phyloP scores from a whole-genome alignment of 2,888 invertebrate species.

The Parnassius orleans region DNA sequence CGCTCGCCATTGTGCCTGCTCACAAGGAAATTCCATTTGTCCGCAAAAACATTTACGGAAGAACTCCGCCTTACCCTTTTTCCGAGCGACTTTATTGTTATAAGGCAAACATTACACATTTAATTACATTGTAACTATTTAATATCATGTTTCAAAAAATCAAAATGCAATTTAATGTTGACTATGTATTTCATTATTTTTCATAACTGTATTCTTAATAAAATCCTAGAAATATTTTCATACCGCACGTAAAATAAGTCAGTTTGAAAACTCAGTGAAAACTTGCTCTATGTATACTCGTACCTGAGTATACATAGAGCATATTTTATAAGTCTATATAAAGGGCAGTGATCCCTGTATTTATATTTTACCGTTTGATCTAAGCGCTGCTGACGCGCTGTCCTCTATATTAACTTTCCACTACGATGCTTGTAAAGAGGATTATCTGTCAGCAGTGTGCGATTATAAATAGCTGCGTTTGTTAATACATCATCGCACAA shows the following conservation, averaged over 20 bases:
- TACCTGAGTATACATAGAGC: no score
- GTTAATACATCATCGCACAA: neutral
- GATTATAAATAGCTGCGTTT: conserved; percentile 8
- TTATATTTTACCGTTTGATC: conserved; percentile 4
- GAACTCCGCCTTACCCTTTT: conserved; percentile 36
- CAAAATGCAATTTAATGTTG: no score
- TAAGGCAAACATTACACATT: no score
- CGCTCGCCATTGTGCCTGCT: conserved; percentile 58
- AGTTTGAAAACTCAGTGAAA: no score
- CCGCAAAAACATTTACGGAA: conserved; percentile 59
- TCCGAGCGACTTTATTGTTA: conserved; percentile 5
- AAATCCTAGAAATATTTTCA: no score
- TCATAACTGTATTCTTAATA: no score
- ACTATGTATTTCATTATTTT: no score
- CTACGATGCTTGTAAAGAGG: neutral
- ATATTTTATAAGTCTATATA: neutral
- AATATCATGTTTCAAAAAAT: no score
- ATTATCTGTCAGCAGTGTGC: conserved; percentile 2
- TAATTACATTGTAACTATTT: no score
- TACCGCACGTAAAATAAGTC: no score
- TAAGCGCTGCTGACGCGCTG: conserved; percentile 8
- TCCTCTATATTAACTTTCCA: conserved; percentile 12
- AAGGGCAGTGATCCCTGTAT: conserved; percentile 8
- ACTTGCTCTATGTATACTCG: no score
- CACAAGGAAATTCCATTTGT: conserved; percentile 72